Evolutionary conservation across 2,113 vertebrate species (phyloP).

Genomic region (Pterophyllum scalare): DNA sequence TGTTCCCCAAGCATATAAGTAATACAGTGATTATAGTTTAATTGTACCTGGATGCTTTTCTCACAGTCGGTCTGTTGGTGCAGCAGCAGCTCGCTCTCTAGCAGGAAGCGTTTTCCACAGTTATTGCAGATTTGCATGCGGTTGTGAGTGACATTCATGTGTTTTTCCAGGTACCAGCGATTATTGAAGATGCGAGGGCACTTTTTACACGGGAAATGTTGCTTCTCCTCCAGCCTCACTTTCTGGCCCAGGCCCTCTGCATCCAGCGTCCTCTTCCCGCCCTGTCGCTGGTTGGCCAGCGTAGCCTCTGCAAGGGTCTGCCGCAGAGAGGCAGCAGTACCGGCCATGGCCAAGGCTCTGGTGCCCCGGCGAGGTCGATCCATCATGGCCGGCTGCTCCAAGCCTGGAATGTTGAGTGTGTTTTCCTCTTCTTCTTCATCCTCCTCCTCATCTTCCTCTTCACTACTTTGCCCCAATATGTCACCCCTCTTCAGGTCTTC

Average conservation of each 20-base stretch:
- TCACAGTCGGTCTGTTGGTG: slow-evolving; percentile 98
- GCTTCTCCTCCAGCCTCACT: slow-evolving; percentile 94
- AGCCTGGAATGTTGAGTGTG: slow-evolving; percentile 75
- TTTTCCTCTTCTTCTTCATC: slow-evolving; percentile 85
- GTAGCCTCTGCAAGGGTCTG: slow-evolving; percentile 77
- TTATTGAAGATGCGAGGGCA: slow-evolving; percentile 96
- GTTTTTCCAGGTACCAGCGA: slow-evolving; percentile 98
- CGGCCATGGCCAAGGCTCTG: slow-evolving; percentile 72
- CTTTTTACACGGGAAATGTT: slow-evolving; percentile 93
- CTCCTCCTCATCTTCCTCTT: slow-evolving; percentile 73
- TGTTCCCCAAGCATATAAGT: not conserved
- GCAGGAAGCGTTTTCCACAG: slow-evolving; percentile 93
- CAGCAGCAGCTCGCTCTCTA: slow-evolving; percentile 93
- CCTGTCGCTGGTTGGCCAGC: slow-evolving; percentile 68
- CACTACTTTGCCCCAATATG: slow-evolving; percentile 74
- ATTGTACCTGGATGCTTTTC: slow-evolving; percentile 93
- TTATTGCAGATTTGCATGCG: slow-evolving; percentile 97
- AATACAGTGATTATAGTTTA: not conserved
- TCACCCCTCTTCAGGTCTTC: slow-evolving; percentile 63
- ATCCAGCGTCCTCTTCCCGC: slow-evolving; percentile 83
- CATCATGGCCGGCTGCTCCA: slow-evolving; percentile 73
- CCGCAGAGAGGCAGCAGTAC: slow-evolving; percentile 79
- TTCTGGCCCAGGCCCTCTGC: slow-evolving; percentile 87
- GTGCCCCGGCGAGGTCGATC: slow-evolving; percentile 74
- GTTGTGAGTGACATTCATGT: slow-evolving; percentile 97